Percentiles rank a stretch among this genome's conserved stretches.
phyloP scores from a whole-genome alignment of 2,113 vertebrate species.

The Podarcis cretensis region DNA sequence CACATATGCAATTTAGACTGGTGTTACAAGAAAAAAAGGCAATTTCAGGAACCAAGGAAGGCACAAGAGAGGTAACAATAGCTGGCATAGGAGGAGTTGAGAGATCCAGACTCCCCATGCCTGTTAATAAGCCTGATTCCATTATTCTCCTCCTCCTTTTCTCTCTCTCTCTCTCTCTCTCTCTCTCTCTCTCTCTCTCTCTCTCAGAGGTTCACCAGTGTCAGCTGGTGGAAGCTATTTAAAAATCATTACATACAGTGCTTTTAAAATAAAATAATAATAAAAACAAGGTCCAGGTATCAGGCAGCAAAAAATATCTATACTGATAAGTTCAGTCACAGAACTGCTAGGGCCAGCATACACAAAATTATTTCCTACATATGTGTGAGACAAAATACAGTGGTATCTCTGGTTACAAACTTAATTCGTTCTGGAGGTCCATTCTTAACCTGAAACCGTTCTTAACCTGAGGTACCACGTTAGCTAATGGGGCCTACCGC shows the following conservation, averaged over 20 bases:
- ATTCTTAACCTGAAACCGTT: too few relatives aligned
- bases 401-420: too few relatives aligned
- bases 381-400: not conserved
- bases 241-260: not conserved
- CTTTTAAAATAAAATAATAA: too few relatives aligned
- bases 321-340: too few relatives aligned
- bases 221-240: not conserved
- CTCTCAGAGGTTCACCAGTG: not conserved
- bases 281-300: too few relatives aligned
- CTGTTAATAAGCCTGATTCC: not conserved
- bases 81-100: not conserved
- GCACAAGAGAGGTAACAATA: not conserved
- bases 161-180: too few relatives aligned
- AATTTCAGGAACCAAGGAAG: not conserved
- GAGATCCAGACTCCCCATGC: not conserved
- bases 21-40: not conserved
- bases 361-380: not conserved
- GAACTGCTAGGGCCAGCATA: too few relatives aligned
- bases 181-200: too few relatives aligned
- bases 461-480: too few relatives aligned
- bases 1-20: not conserved
- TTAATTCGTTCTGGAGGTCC: too few relatives aligned
- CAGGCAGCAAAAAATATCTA: too few relatives aligned
- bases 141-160: not conserved
- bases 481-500: too few relatives aligned